Evolutionary conservation across 2,113 vertebrate genomes (phyloP), one percentile per base, ranked within the genome.

Genomic region (Alligator sinensis): DNA sequence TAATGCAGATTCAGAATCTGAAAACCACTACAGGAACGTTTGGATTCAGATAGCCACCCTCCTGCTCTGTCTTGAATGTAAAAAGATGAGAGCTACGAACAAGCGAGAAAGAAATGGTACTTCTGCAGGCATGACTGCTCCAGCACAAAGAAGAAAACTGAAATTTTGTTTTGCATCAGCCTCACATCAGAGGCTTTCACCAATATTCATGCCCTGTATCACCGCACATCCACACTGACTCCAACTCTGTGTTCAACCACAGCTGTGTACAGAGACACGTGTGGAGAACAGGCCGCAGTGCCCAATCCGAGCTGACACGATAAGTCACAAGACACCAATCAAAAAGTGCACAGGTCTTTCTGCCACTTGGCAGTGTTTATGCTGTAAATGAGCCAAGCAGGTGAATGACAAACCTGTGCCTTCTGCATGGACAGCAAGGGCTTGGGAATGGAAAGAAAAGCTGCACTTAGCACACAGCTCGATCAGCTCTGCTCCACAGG

Each of bases 381-480:
- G 59, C 30, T 81, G 47, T 77, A 81, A 57, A 80, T 1, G 75
- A 30, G 22, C 61, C 28, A 60, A 87, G 59, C 55, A 38, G 28
- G 22, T 62, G 22, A 59, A 30, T 54, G 38, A 55, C n/a, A 90
- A 75, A 75, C 2, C 4, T 0, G 9, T 1, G 5, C 14, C 8
- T 11, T 84, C 47, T 27, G 30, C 30, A 38, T n/a, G 38, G 38
- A 28, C 74, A 62, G 47, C 1, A 9, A 27, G 57, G 57, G 18
- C 1, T 5, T 17, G 6, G 24, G 17, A 68, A n/a, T 0, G 27
- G 72, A 47, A 83, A 83, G 16, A 63, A 57, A 75, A 62, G 30
- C 54, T 68, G 34, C 58, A 5, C n/a, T 0, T 0, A 28, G 7
- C 21, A 14, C 5, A 6, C 13, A 22, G 14, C 58, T 10, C 5